Conservation (phyloP, 2,113 vertebrate species). For the Ardeotis arabs region DNA sequence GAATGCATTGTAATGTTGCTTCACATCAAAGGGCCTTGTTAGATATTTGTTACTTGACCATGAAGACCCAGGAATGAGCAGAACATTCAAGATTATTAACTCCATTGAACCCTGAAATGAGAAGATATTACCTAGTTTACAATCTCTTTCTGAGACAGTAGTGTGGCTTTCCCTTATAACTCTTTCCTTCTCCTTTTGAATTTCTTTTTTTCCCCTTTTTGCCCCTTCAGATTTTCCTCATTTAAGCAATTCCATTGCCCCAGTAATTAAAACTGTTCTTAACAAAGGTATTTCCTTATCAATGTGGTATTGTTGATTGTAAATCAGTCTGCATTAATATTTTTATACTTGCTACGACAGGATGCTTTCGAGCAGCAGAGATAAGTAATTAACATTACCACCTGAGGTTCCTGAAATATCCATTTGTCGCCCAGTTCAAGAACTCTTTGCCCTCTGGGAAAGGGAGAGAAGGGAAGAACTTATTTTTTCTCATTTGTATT, state of each 20-base stretch:
- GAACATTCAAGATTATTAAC: constrained; percentile 49
- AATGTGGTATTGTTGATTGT: neutral
- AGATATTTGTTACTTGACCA: constrained; percentile 17
- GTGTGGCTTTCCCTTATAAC: neutral
- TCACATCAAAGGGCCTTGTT: neutral
- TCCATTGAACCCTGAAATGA: constrained; percentile 60
- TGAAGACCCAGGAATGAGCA: constrained; percentile 35
- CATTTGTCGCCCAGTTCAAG: neutral
- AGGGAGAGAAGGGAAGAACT: neutral
- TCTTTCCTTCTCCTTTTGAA: neutral
- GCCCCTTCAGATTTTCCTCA: neutral
- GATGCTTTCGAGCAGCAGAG: neutral
- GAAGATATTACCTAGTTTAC: constrained; percentile 24
- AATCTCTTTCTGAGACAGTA: neutral
- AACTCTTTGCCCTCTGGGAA: neutral
- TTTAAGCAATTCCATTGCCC: neutral
- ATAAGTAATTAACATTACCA: neutral
- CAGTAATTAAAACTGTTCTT: neutral
- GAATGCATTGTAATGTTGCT: constrained; percentile 5
- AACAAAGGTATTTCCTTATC: neutral
- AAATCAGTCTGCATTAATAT: neutral
- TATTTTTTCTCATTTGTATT: neutral
- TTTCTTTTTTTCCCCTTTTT: neutral
- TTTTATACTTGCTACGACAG: neutral
- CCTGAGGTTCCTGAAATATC: neutral